A percentile compares a stretch with the other conserved stretches of the same genome.
Conservation (phyloP, 2,113 vertebrate genomes). For the Thinocorus orbignyianus region DNA sequence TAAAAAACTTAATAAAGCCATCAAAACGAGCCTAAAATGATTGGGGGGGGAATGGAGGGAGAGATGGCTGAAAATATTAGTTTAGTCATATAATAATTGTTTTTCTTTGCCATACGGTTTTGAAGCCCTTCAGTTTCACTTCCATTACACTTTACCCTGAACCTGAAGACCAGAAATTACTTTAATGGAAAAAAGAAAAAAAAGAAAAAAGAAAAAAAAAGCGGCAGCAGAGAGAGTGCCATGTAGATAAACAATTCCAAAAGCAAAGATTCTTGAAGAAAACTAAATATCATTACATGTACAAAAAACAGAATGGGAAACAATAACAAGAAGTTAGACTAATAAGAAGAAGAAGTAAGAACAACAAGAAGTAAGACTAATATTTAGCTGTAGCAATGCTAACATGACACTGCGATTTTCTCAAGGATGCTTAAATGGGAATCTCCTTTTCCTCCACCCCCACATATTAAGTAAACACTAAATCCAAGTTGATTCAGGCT, state of each 20-base stretch:
- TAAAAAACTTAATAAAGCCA: neutral
- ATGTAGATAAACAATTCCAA: neutral
- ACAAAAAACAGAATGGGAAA: neutral
- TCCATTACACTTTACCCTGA: neutral
- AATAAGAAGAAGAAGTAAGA: no score
- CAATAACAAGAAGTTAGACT: accelerated
- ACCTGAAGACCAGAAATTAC: neutral
- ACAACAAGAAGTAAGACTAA: neutral
- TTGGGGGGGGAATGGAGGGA: neutral
- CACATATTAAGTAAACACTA: neutral
- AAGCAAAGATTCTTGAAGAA: neutral
- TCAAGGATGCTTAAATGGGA: neutral
- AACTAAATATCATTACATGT: neutral
- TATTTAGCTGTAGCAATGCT: neutral
- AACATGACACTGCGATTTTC: neutral
- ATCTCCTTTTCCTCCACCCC: neutral
- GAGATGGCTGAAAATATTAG: neutral
- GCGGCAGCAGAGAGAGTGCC: neutral
- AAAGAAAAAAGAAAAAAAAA: no score
- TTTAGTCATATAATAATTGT: neutral
- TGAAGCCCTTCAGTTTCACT: neutral
- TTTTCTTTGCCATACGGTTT: neutral
- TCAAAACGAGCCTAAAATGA: neutral
- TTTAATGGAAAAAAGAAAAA: neutral
- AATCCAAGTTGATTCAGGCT: neutral